Base-by-base conservation (phyloP, 53 echinoderm and acorn worm species). In the Paelopatides confundens region DNA sequence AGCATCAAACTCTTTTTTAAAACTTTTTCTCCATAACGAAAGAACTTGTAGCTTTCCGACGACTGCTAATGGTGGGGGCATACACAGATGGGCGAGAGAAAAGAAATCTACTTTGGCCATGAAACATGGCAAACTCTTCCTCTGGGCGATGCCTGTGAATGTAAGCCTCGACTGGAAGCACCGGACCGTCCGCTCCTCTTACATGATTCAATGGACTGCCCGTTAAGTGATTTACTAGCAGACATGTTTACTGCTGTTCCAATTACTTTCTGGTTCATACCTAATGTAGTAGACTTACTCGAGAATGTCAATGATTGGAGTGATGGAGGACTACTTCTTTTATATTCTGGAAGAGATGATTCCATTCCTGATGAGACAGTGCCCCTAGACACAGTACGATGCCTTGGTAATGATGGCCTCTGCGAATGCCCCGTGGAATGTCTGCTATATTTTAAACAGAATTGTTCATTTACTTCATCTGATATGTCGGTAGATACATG, bases 21-120 rank as follows among this genome's bases (percentile, higher is more conserved):
- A 21, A 24, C 65, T 83, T 83, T 38, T 63, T 37, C 21, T 83
- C 65, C 23, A 83, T 18, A 12, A 65, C 62, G 38, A 92, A 69
- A 17, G 95, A 95, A 63, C 89, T 90, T 7, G 94, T 67, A 35
- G 89, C 88, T 69, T 94, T 88, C 82, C 91, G 94, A 74, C 99
- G 85, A 46, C 99, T 99, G 31, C 96, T 90, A 3, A 96, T 76
- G 7, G 99, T 99, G 10, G 94, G 94, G 27, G 95, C 94, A 86
- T 91, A 96, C 21, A 96, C 51, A 33, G 91, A 82, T 18, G 91
- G 90, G 18, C 97, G 78, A 62, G 68, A 64, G 50, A 88, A 90
- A 10, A 31, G 21, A 69, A 49, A 51, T 35, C 34, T 69, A 31
- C 66, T 40, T 12, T 23, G 18, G 28, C 3, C 14, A 5, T 11